Base-by-base conservation (phyloP, 2,113 vertebrate genomes). In the Columbina picui region DNA sequence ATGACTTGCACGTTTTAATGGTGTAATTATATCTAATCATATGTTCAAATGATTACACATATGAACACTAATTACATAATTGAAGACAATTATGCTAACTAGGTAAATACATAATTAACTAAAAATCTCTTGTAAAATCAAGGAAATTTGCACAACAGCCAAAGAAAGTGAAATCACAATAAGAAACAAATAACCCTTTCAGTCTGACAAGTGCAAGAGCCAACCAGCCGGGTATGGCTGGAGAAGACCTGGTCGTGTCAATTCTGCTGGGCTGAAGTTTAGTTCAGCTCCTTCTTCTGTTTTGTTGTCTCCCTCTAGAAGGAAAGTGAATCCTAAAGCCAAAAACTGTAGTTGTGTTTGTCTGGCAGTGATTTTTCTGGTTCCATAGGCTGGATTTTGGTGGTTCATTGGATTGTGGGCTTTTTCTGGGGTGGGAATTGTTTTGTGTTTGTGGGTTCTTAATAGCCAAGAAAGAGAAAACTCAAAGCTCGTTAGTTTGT, bases 21-120 rank as follows among this genome's bases (percentile, higher is more conserved):
- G 91, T 25, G 65, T 89, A 97, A 97, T 98, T 98, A 96, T 53
- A 38, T 84, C 65, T 96, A 97, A 97, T 96, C 96, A 49, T 81
- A 97, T 97, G 91, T 98, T 97, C 87, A 86, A 97, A 97, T 97
- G 90, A 97, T 98, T 98, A 96, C 77, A 97, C 50, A 76, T 96
- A 97, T 95, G 96, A 97, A 94, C 90, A 64, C 75, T 97, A 96
- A 97, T 97, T 96, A 84, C 84, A 79, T 96, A 97, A 96, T 97
- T 96, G 93, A 52, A 92, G 70, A 93, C 70, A 97, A 94, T 97
- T 96, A 95, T 91, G 86, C 81, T 97, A 94, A 97, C 36, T 63
- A 84, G 94, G 90, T 96, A 97, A 97, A 97, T 94, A 97, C 88
- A 45, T 39, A 89, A 93, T 97, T 97, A 92, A 87, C 59, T 80